Conservation (phyloP, 2,113 vertebrate genomes). For the Crocuta crocuta region DNA sequence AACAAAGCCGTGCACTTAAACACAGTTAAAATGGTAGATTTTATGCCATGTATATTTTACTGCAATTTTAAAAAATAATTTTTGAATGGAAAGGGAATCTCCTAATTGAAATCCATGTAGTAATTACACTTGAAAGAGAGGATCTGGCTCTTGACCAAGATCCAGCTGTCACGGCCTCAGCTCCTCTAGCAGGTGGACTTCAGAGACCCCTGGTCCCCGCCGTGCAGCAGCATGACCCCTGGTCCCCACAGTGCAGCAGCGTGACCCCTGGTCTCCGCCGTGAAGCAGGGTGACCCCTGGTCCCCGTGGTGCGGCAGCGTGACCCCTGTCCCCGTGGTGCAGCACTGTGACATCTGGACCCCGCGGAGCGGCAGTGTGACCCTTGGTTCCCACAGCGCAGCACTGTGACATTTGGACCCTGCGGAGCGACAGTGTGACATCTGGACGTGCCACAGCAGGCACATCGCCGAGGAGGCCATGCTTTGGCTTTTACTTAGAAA, state of each 20-base stretch:
- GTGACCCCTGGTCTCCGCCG: too few species aligned
- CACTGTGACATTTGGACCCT: too few species aligned
- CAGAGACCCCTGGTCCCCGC: not conserved
- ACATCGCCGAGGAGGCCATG: not conserved
- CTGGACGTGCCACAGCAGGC: not conserved
- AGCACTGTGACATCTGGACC: too few species aligned
- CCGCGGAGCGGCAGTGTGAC: too few species aligned
- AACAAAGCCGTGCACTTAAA: not conserved
- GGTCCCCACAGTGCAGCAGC: too few species aligned
- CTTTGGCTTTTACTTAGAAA: not conserved
- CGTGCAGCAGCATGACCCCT: too few species aligned
- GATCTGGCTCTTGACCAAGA: not conserved
- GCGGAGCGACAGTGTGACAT: not conserved
- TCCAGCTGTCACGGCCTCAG: not conserved
- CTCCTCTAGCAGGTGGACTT: not conserved
- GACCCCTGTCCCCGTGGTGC: too few species aligned
- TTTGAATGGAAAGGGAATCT: not conserved
- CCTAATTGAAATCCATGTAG: not conserved
- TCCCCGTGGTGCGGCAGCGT: too few species aligned
- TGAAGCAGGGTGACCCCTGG: too few species aligned
- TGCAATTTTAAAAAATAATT: not conserved
- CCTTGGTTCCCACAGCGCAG: too few species aligned
- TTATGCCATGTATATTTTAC: not conserved
- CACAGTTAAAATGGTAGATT: not conserved
- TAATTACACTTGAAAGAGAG: not conserved